phyloP scores from a whole-genome alignment of 2,888 invertebrate genomes.

The Idaea biselata region DNA sequence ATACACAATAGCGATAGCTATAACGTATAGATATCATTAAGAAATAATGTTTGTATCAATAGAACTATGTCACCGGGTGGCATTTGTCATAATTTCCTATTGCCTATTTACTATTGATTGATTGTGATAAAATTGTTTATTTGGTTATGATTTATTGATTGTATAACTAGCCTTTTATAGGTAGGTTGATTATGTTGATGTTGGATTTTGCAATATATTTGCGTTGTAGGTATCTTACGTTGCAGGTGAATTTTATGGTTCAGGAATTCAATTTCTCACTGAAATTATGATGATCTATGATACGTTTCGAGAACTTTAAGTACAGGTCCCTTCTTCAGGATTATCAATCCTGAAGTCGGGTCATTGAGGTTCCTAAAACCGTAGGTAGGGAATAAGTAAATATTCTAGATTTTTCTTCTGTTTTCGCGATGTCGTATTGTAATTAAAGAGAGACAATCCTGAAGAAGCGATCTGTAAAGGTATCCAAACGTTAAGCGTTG shows the following conservation, averaged over 20 bases:
- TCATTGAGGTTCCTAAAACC: too few species aligned
- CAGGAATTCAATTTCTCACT: background rate
- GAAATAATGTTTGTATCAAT: background rate
- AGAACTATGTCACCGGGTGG: conserved; percentile 11
- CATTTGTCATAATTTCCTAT: conserved; percentile 18
- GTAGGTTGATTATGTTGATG: background rate
- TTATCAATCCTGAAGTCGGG: too few species aligned
- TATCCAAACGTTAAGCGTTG: too few species aligned
- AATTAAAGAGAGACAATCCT: too few species aligned
- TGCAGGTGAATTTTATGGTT: background rate
- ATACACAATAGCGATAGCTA: background rate
- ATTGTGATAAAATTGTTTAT: conserved; percentile 15
- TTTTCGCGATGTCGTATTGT: too few species aligned
- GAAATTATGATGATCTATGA: too few species aligned
- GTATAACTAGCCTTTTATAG: conserved; percentile 14
- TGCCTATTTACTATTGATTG: conserved; percentile 14
- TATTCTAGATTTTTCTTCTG: too few species aligned
- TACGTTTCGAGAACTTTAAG: too few species aligned
- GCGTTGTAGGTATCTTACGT: background rate
- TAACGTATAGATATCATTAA: background rate
- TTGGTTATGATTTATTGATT: conserved; percentile 17
- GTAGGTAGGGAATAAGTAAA: too few species aligned
- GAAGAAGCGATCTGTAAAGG: too few species aligned
- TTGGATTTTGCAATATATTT: conserved; percentile 18
- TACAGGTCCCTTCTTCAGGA: too few species aligned